Evolutionary conservation across 1,140 invertebrate genomes (phyloP), one percentile per base, ranked within the genome.

Genomic region (Drosophila yakuba): DNA sequence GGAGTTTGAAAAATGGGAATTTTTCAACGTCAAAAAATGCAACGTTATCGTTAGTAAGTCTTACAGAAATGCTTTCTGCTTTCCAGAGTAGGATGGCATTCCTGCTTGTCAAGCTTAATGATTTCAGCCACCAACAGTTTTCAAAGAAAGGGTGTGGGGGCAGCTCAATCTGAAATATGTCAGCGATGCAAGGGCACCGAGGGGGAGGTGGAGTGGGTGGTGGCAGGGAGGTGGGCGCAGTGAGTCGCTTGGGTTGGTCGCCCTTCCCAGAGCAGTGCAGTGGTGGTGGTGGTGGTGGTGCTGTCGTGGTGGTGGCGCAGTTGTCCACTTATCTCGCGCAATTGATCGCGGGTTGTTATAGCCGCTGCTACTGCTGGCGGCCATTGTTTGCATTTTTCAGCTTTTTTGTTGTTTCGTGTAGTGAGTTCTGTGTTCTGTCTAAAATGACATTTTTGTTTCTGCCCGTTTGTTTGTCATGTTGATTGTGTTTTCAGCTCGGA

Each of bases 291-390:
- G 68, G 39, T 43, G 36, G 55, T 55, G 68, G 39, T 43, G 36
- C 50, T 55, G 51, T 43, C 59, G 47, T 44, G 72, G 62, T 63
- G 78, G 57, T 74, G 62, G 61, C 71, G 54, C 64, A 62, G 72
- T 54, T 69, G 67, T 73, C 73, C 71, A 83, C 83, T 86, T 86
- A 86, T 86, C 83, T 88, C 83, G 83, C 75, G 83, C 83, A 86
- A 86, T 86, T 86, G 83, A 86, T 86, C 83, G 83, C 79, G 71
- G 59, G 57, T 60, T 66, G 69, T 62, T 55, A 61, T 66, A 43
- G 56, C 41, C 54, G 56, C 47, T 75, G 55, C 67, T 48, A 52
- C 68, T 60, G 45, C 47, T 80, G 62, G 73, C 75, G 79, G 83
- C 83, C 83, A 86, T 86, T 86, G 83, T 86, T 88, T 82, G 82